Evolutionary conservation across 2,113 vertebrate genomes (phyloP), one percentile per base, ranked within the genome.

Genomic region (Urocolius indicus): DNA sequence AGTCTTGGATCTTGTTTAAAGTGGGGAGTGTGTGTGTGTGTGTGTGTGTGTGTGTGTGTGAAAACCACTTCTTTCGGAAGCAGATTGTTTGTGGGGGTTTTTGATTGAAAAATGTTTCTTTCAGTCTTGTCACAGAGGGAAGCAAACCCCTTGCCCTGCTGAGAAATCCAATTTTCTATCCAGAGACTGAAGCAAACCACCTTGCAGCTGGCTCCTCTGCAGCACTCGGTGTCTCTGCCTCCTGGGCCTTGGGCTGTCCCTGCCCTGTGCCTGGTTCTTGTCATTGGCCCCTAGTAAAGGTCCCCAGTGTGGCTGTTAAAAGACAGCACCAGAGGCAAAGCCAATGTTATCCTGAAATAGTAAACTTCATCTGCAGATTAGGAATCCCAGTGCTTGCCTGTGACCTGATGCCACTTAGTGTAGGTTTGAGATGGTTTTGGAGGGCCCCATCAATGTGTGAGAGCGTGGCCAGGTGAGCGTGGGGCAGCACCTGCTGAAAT

Each of bases 111-210:
- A 92, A 26, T 66, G 7, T 92, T 95, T 91, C 11, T 92, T 79
- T 90, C 21, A 4, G 43, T 62, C 63, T 74, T 59, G 34, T 84
- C 43, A 41, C 54, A 24, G 69, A 65, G 51, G 27, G 16, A 29
- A 18, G 22, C 4, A 54, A 36, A 58, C 48, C 59, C 1, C 5
- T 38, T 46, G 52, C 26, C 75, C 87, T 93, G 84, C 90, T 93
- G 96, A 87, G 75, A 96, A 96, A 94, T 83, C 59, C 67, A 62
- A 91, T 95, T 94, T 93, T 87, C 84, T 51, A 18, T 80, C 45
- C 15, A 32, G 63, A 79, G 87, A 83, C 8, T 89, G 87, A 80
- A 87, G 67, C 32, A 65, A 87, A 38, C 11, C 65, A 51, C 72
- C 75, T 81, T 80, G 67, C 59, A 92, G 46, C 30, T 1, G 3